Evolutionary conservation across 1,140 invertebrate species (phyloP), one percentile per base, ranked within the genome.

Genomic region (Andricus grossulariae): DNA sequence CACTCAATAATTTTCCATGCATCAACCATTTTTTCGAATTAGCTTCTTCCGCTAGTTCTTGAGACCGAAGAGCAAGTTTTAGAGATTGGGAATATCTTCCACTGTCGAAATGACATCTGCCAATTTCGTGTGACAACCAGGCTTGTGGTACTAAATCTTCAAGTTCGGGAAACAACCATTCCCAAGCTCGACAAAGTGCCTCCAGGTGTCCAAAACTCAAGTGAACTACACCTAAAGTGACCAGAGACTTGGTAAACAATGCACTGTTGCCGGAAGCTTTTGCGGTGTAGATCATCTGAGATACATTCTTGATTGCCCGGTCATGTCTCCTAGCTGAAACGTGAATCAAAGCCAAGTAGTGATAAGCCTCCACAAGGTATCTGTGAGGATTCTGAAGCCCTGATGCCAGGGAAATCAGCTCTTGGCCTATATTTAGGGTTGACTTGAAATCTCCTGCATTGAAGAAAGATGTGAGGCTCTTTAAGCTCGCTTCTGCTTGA

Each of bases 61-160:
- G 19, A 51, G 86, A 88, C 2, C 21, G 49, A 2, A 7, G 12
- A 3, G 83, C 78, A 39, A 80, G 71, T 10, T 87, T 71, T 18
- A 88, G 19, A 0, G 85, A 84, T 66, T 73, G 70, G 0, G 1
- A 32, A 73, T 81, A 80, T 13, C 80, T 75, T 11, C 79, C 83
- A 32, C 80, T 80, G 71, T 88, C 88, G 15, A 88, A 80, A 50
- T 90, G 80, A 66, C 88, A 88, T 19, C 83, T 73, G 2, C 85
- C 86, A 15, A 86, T 86, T 60, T 87, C 86, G 52, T 87, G 85
- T 1, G 79, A 72, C 0, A 86, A 18, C 89, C 89, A 90, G 4
- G 89, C 85, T 39, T 74, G 75, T 0, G 83, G 76, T 0, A 88
- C 74, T 13, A 85, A 72, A 13, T 84, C 83, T 3, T 82, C 54